Evolutionary conservation across 2,888 invertebrate species (phyloP), one percentile per base, ranked within the genome.

Genomic region (Drosophila cognata): DNA sequence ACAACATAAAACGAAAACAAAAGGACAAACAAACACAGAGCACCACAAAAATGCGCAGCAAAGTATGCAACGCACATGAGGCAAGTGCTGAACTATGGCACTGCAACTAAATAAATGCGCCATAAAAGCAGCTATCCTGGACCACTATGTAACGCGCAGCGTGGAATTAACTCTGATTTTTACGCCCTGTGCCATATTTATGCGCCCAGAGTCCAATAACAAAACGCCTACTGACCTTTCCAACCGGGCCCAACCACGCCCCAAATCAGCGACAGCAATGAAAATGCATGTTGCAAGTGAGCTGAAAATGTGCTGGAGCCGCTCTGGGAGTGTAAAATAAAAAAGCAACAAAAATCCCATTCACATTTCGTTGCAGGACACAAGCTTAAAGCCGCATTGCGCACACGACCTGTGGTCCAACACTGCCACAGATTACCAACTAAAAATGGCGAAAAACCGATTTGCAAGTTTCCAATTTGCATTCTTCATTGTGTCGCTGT

Each of bases 101-200:
- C 29, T 21, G 31, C 13, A 28, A n/a, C 31, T 58, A 13, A 55
- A 53, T 56, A 57, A 53, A 53, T 64, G 36, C 46, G n/a, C 52
- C 55, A 71, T 81, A 65, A 74, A 81, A 65, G 55, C 60, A 52
- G 29, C 29, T 41, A 33, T 65, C 60, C 38, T 64, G 51, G 41
- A 35, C 81, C 69, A 88, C 90, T 89, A 85, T 72, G 86, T 81
- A 72, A 72, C 86, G 81, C 70, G 81, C 70, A 79, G 63, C 61
- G 64, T 70, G 76, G 83, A 85, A 89, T 88, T 87, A 87, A 88
- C 76, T 81, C 69, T 72, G 86, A 88, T 84, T 82, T 80, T 88
- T 75, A 85, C 82, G 80, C 69, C 48, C 43, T 60, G 57, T 59
- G 74, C 74, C 73, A 77, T 88, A 89, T 79, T 84, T 82, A 89